Percentiles rank a stretch among this genome's conserved stretches.
phyloP scores from a whole-genome alignment of 1,140 invertebrate genomes.

The Agrypnia vestita region DNA sequence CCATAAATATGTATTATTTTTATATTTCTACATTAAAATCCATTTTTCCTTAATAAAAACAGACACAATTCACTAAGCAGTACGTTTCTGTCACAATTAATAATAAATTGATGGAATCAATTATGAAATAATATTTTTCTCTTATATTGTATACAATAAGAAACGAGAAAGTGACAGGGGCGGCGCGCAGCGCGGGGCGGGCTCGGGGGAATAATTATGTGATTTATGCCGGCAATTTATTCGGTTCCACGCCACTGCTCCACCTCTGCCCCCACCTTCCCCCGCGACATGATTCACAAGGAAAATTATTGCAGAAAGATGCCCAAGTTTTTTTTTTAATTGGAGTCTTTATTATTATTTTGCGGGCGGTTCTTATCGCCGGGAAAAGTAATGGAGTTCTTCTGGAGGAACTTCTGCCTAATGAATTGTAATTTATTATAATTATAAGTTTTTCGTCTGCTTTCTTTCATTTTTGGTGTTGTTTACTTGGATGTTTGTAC shows the following conservation, averaged over 20 bases:
- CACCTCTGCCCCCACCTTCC: slow-evolving; percentile 9
- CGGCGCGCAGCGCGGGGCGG: slow-evolving; percentile 4
- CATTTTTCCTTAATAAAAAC: no score
- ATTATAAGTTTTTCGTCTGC: background rate
- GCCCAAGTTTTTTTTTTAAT: slow-evolving; percentile 14
- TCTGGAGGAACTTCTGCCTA: background rate
- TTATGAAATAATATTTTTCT: background rate
- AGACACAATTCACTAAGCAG: slow-evolving; percentile 5
- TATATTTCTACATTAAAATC: no score
- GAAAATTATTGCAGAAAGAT: slow-evolving; percentile 46
- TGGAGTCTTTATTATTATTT: slow-evolving; percentile 30
- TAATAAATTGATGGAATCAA: no score
- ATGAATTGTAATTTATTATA: background rate
- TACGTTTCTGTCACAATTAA: background rate
- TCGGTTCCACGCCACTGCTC: slow-evolving; percentile 41
- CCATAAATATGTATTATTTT: no score
- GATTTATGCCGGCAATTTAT: slow-evolving; percentile 59
- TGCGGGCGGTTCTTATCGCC: background rate
- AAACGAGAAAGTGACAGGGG: slow-evolving; percentile 35
- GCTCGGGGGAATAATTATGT: slow-evolving; percentile 57
- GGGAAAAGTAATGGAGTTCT: slow-evolving; percentile 5
- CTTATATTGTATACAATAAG: slow-evolving; percentile 24
- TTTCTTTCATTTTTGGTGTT: no score
- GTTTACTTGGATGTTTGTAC: no score
- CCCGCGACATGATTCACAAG: slow-evolving; percentile 46